Evolutionary conservation across 2,888 invertebrate genomes (phyloP).

Genomic region (Noctuana brunneofusca): DNA sequence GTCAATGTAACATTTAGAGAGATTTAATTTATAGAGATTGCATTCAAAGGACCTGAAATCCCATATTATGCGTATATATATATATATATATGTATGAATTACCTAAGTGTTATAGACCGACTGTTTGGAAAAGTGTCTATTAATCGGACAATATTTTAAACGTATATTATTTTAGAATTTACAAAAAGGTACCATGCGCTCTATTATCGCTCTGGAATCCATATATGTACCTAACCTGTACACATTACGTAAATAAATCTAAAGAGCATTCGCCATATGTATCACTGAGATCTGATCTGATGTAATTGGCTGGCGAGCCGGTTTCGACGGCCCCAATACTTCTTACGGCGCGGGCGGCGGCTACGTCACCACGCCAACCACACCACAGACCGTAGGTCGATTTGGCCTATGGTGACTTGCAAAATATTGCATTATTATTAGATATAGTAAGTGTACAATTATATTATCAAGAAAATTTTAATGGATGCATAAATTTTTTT

Average conservation of each 20-base stretch:
- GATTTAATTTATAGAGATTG: no score
- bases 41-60: no score
- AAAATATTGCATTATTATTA: conserved; percentile 15
- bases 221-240: conserved; percentile 19
- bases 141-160: not conserved
- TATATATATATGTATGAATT: no score
- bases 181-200: not conserved
- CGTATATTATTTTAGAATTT: not conserved
- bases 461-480: conserved; percentile 9
- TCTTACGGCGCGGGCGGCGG: conserved; percentile 45
- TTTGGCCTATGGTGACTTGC: conserved; percentile 29
- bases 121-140: no score
- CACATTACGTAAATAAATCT: conserved; percentile 38
- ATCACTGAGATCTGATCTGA: conserved; percentile 51
- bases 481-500: not conserved
- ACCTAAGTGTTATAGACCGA: no score
- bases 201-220: conserved; percentile 7
- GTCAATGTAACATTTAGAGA: no score
- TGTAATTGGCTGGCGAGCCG: conserved; percentile 67
- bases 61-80: no score
- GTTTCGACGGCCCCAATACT: conserved; percentile 66
- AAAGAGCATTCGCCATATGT: conserved; percentile 40
- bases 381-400: conserved; percentile 45
- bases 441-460: conserved; percentile 8
- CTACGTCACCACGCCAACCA: no score